Evolutionary conservation across 2,113 vertebrate species (phyloP), one percentile per base, ranked within the genome.

Genomic region (Eira barbara): DNA sequence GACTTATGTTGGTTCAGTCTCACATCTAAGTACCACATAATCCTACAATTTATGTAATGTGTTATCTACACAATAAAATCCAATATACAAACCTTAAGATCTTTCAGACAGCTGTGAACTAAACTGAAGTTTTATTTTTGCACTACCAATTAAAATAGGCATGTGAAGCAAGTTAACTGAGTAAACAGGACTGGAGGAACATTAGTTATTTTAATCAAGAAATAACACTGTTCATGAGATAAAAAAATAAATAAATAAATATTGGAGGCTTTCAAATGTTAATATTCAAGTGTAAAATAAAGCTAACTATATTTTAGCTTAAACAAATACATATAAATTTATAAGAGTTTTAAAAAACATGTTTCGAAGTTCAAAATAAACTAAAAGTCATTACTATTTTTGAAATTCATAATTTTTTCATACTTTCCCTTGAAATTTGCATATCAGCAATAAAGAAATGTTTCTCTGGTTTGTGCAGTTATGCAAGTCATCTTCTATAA

Each of bases 401-500:
- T 93, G 10, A 83, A 78, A 87, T 88, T 55, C 29, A 71, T n/a
- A 63, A 63, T 78, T 9, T 57, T 81, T 76, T 86, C 71, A 47
- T 25, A 61, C 2, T n/a, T 87, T 85, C 83, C 21, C 21, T 27
- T 74, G 39, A 15, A 86, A 27, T 65, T 57, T 93, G 6, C 39
- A 78, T 96, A 29, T 67, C 57, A 95, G 8, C 23, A 14, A 0
- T 81, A 55, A 95, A 89, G 39, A 89, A 21, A 78, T 82, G 3
- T 23, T 14, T 23, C 31, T 86, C 59, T 84, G 9, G 63, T 9
- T 55, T 7, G 31, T 49, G 23, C 42, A 27, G 49, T 87, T 89
- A 85, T 76, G 59, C 65, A 96, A 81, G 55, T 63, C n/a, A 73
- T 39, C 80, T 69, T 21, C 86, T 52, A 89, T 90, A 91, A 97